phyloP scores from a whole-genome alignment of 2,797 vertebrate genomes.

The Psittacula echo region DNA sequence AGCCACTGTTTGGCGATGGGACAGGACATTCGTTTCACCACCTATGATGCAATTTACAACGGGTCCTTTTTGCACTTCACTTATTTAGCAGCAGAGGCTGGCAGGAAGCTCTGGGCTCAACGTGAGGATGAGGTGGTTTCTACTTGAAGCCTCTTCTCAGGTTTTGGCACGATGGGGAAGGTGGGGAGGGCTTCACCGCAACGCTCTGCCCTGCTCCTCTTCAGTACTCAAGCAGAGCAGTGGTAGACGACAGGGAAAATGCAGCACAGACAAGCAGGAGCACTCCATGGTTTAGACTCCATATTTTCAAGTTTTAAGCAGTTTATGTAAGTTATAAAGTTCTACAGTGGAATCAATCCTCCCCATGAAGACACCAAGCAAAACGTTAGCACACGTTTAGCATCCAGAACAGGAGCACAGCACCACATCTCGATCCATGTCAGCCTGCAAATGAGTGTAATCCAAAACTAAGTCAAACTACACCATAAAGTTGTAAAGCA shows the following conservation, averaged over 20 bases:
- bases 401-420: rapidly evolving
- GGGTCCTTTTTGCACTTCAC: not conserved
- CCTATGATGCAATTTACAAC: rapidly evolving
- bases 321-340: rapidly evolving
- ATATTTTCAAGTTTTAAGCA: not conserved
- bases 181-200: rapidly evolving
- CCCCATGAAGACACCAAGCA: not conserved
- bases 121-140: not conserved
- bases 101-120: not conserved
- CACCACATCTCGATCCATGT: rapidly evolving
- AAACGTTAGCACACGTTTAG: rapidly evolving
- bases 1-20: rapidly evolving
- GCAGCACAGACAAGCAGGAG: not conserved
- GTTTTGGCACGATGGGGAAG: rapidly evolving
- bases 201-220: not conserved
- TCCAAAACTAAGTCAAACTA: not conserved
- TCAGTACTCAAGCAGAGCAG: not conserved
- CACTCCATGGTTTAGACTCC: too few species aligned
- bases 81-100: rapidly evolving
- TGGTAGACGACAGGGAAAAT: not conserved
- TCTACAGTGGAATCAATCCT: too few species aligned
- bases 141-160: not conserved
- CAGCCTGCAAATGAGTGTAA: not conserved
- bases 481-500: rapidly evolving
- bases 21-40: rapidly evolving